Percentiles rank a stretch among this genome's conserved stretches.
Evolutionary conservation across 2,888 invertebrate species (phyloP).

Genomic region (Ashinkailepas kermadecensis): DNA sequence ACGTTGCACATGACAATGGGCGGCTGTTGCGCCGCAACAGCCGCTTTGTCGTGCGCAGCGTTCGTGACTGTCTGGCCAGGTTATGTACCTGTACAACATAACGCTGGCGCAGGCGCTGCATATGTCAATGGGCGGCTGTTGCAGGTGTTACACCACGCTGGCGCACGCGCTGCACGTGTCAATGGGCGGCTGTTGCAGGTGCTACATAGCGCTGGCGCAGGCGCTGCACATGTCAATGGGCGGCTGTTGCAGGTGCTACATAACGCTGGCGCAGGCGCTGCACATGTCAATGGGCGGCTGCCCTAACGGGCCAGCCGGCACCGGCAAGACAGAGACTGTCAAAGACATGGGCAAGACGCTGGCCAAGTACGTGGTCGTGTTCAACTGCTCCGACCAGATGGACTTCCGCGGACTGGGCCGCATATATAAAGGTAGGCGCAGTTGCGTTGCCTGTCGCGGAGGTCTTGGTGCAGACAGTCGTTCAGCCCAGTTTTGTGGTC

Average conservation of each 20-base stretch:
- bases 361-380: conserved; percentile 84
- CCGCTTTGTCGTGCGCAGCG: conserved; percentile 91
- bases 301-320: conserved; percentile 95
- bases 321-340: conserved; percentile 94
- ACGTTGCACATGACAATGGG: neutral
- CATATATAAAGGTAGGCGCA: conserved; percentile 31
- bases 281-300: conserved; percentile 95
- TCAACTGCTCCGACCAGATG: conserved; percentile 98
- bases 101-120: no score
- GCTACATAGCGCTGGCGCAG: no score
- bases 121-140: conserved; percentile 25
- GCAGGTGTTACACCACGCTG: conserved; percentile 90
- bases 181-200: no score
- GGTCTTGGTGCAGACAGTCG: no score
- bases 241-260: conserved; percentile 68
- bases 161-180: conserved; percentile 95
- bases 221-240: neutral
- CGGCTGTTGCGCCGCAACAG: conserved; percentile 68
- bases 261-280: conserved; percentile 89
- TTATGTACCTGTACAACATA: no score
- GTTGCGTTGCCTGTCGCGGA: no score
- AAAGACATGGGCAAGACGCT: conserved; percentile 98
- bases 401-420: conserved; percentile 57
- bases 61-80: no score
- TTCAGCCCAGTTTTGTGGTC: no score